These are phyloP conservation scores for Tanypteryx hageni DNA, from an alignment of 2,888 invertebrate genomes.

Conservation along the genomic window DNA sequence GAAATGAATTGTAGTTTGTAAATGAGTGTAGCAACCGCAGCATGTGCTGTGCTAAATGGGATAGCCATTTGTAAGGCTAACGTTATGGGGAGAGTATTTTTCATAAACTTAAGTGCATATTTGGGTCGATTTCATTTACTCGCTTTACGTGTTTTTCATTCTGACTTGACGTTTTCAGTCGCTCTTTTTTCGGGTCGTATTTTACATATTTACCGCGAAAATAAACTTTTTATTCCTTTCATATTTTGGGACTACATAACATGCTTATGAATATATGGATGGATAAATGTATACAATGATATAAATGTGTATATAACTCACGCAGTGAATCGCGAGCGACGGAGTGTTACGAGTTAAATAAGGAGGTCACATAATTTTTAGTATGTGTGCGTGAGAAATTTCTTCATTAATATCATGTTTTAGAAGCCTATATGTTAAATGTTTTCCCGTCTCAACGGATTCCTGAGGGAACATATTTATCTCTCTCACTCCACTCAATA, in stretches of 20 bases:
- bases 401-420: conserved; percentile 34
- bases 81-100: not conserved
- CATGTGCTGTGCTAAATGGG: not conserved
- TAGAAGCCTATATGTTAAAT: conserved; percentile 26
- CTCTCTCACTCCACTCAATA: not conserved
- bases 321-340: not conserved
- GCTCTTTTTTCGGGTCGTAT: not conserved
- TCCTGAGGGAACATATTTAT: conserved; percentile 8
- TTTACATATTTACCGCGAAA: not conserved
- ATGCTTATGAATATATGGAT: too few species aligned
- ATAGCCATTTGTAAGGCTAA: not conserved
- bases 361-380: not conserved
- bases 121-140: not conserved
- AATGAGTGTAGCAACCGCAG: conserved; percentile 12
- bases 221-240: not conserved
- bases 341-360: not conserved
- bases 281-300: too few species aligned
- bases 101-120: not conserved
- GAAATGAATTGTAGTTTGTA: conserved; percentile 17
- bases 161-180: not conserved
- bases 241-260: too few species aligned
- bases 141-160: not conserved
- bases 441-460: not conserved
- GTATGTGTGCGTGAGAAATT: not conserved
- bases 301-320: too few species aligned